Percentiles rank a stretch among this genome's conserved stretches.
phyloP scores from a whole-genome alignment of 2,113 vertebrate species.

The Siniperca chuatsi region DNA sequence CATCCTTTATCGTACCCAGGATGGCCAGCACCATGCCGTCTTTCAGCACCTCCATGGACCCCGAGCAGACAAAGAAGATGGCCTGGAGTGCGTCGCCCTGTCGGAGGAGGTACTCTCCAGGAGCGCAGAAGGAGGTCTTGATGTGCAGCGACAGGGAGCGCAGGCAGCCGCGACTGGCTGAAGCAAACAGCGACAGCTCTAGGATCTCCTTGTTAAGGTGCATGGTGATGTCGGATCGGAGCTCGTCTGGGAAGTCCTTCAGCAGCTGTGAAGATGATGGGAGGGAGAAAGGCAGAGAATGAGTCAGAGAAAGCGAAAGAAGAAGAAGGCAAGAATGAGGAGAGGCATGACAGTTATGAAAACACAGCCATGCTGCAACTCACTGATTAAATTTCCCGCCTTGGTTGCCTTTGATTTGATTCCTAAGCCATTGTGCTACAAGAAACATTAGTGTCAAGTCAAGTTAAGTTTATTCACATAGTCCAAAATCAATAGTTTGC shows the following conservation, averaged over 20 bases:
- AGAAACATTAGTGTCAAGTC: slow-evolving; percentile 18
- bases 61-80: slow-evolving; percentile 98
- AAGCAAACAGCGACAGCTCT: slow-evolving; percentile 94
- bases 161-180: slow-evolving; percentile 95
- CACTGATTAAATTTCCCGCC: slow-evolving; percentile 26
- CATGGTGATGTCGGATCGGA: slow-evolving; percentile 98
- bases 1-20: slow-evolving; percentile 87
- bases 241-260: slow-evolving; percentile 97
- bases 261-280: slow-evolving; percentile 87
- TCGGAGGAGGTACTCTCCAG: slow-evolving; percentile 96
- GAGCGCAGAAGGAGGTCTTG: slow-evolving; percentile 98
- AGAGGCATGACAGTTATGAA: slow-evolving; percentile 25
- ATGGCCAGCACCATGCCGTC: slow-evolving; percentile 97
- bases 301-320: background rate
- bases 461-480: slow-evolving; percentile 1
- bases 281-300: background rate
- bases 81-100: slow-evolving; percentile 98
- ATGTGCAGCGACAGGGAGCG: slow-evolving; percentile 97
- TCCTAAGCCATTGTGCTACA: background rate
- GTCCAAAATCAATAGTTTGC: slow-evolving; percentile 5
- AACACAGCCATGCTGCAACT: slow-evolving; percentile 37
- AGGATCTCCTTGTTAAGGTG: slow-evolving; percentile 99
- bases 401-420: slow-evolving; percentile 18
- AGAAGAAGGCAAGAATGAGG: slow-evolving; percentile 9
- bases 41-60: slow-evolving; percentile 99